These are phyloP conservation scores for Lanistes nyassanus DNA, from an alignment of 1,140 invertebrate genomes.

Conservation along the genomic window DNA sequence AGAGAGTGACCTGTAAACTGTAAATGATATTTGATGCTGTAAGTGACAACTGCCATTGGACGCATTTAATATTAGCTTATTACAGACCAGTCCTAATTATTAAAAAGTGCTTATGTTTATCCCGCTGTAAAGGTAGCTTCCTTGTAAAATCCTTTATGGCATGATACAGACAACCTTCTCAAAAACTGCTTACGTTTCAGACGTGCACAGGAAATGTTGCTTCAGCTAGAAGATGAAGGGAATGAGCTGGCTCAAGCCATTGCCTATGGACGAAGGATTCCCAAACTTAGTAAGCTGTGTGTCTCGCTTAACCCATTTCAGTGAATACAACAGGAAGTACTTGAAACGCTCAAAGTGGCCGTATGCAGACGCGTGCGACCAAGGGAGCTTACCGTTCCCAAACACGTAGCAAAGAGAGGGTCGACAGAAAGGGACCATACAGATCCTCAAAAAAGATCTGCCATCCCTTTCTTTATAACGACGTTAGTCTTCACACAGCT, in stretches of 20 bases:
- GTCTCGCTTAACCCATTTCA: no score
- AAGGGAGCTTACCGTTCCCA: no score
- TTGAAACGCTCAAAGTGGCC: no score
- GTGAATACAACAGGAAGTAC: not conserved
- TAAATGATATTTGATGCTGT: no score
- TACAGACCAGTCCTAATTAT: not conserved
- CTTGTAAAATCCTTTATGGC: no score
- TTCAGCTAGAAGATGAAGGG: constrained; percentile 17
- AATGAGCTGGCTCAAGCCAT: constrained; percentile 23
- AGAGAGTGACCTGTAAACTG: no score
- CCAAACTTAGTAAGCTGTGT: constrained; percentile 11
- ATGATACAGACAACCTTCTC: not conserved
- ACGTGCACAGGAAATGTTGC: constrained; percentile 24
- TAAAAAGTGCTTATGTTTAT: not conserved
- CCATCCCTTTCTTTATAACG: not conserved
- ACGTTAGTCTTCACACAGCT: no score
- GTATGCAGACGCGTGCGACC: no score
- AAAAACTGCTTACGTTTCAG: constrained; percentile 2
- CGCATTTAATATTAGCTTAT: not conserved
- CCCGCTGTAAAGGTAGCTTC: no score
- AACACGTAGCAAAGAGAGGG: no score
- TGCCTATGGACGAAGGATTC: constrained; percentile 22
- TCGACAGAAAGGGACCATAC: no score
- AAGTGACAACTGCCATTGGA: no score
- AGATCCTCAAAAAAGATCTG: not conserved